Evolutionary conservation across 37 sponge, comb jelly and placozoan genomes (phyloP), one percentile per base, ranked within the genome.

Genomic region (Crambe crambe): DNA sequence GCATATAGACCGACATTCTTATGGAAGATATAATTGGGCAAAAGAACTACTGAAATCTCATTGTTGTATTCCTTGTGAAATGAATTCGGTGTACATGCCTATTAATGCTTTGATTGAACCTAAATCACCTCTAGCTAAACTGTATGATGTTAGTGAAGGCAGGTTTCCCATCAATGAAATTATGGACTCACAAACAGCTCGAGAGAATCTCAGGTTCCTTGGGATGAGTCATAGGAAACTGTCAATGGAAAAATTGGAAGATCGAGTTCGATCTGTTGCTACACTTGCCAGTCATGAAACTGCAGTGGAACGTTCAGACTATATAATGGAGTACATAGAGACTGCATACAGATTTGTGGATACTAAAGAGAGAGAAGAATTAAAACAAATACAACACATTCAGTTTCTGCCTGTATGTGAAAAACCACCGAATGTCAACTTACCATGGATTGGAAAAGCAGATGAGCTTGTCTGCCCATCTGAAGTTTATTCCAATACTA

Each of bases 181-280:
- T 37, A 5, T 63, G n/a, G 31, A 81, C 22, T 47, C 35, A 35
- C 22, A 39, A 57, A 36, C 34, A 8, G 56, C 72, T 38, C 29
- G 67, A 58, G 20, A 1, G 5, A 76, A 34, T 58, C 42, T 89
- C 2, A 27, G 8, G 51, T 9, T 36, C 0, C 44, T 89, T 20
- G 85, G 85, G 1, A 89, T 89, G 85, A 36, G 70, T 31, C 2
- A 47, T n/a, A 12, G 29, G 1, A 39, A 75, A n/a, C 90, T 89
- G 4, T 58, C 58, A 36, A 0, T 72, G 20, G 18, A 35, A 37
- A 71, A 84, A 35, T 21, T 89, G 30, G 9, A 64, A 44, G 90
- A 83, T 3, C 22, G 90, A 80, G 90, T 85, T 31, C 44, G 0
- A 2, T 70, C 72, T 70, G 69, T 87, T n/a, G n/a, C n/a, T n/a